Percentiles rank a stretch among this genome's conserved stretches.
Conservation (phyloP, 92 coral and sea anemone genomes). For the Epizoanthus scotinus region DNA sequence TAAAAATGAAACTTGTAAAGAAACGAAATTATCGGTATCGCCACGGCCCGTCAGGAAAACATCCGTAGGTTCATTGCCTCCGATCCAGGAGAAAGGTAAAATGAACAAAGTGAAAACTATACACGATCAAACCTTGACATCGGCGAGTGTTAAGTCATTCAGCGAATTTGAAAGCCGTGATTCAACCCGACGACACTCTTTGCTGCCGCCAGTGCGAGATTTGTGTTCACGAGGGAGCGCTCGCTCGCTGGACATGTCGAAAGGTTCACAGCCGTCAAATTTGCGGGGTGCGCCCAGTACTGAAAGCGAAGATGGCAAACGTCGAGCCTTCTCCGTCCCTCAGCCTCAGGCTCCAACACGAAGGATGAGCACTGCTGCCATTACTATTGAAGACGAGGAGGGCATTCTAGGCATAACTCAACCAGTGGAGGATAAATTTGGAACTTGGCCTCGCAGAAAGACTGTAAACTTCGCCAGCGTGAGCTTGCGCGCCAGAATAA, state of each 20-base stretch:
- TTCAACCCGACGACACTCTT: neutral
- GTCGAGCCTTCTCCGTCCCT: neutral
- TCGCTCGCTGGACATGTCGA: neutral
- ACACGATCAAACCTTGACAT: neutral
- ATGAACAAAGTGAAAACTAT: neutral
- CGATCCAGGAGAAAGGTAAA: neutral
- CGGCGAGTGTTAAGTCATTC: constrained; percentile 2
- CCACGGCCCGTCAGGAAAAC: neutral
- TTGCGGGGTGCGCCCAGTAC: neutral
- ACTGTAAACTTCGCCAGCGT: constrained; percentile 6
- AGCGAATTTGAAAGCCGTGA: neutral
- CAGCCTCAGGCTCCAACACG: neutral
- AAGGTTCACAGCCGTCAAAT: constrained; percentile 1
- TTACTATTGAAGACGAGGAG: neutral
- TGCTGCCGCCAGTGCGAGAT: constrained; percentile 28
- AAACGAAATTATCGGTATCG: neutral
- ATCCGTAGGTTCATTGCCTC: constrained; percentile 19
- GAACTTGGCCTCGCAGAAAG: constrained; percentile 24
- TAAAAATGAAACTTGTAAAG: neutral
- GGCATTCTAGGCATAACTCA: neutral
- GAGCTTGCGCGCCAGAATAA: constrained; percentile 26
- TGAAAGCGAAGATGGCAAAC: neutral
- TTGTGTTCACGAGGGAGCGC: constrained; percentile 21
- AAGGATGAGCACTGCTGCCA: neutral
- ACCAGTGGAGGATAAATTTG: neutral